Evolutionary conservation across 1,140 invertebrate species (phyloP), one percentile per base, ranked within the genome.

Genomic region (Bombus affinis): DNA sequence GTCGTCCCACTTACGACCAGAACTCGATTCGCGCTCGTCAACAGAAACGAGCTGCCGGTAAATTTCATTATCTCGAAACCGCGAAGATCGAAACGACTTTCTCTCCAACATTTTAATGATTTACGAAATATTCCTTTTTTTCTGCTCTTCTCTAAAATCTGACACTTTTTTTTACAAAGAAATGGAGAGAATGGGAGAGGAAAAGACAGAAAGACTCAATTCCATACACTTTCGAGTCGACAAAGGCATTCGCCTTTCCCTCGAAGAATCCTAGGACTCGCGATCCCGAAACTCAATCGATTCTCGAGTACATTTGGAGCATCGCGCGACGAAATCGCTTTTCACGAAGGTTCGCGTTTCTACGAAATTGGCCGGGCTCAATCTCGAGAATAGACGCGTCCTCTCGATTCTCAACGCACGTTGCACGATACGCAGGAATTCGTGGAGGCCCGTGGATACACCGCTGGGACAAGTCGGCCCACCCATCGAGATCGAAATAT

Each of bases 401-500:
- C 22, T 53, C 68, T 44, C 53, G 37, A 59, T 71, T 35, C 35
- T 42, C 65, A 35, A 32, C 32, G 28, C 28, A 25, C 35, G n/a
- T 12, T 6, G 66, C 77, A 79, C 83, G 68, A 85, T 85, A 73
- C 57, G 47, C 47, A 53, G 47, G 47, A 53, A 53, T 53, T 53
- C 18, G 65, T 81, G 68, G 28, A 80, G 83, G 32, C 76, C 47
- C 32, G 70, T 25, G 57, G 53, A 85, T 80, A 73, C 76, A 59
- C 82, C 53, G 82, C 47, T 47, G 83, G 37, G 70, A 85, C 83
- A 74, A 80, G 39, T 66, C 35, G 68, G 85, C 71, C 80, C 85
- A 86, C 85, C 85, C 80, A 86, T 76, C 53, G 80, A 86, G 80
- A 82, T 85, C 84, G 84, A 85, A 85, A 85, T 85, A 85, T 81